These are phyloP conservation scores for Propithecus coquereli DNA, from an alignment of 2,113 vertebrate species.

Conservation along the genomic window DNA sequence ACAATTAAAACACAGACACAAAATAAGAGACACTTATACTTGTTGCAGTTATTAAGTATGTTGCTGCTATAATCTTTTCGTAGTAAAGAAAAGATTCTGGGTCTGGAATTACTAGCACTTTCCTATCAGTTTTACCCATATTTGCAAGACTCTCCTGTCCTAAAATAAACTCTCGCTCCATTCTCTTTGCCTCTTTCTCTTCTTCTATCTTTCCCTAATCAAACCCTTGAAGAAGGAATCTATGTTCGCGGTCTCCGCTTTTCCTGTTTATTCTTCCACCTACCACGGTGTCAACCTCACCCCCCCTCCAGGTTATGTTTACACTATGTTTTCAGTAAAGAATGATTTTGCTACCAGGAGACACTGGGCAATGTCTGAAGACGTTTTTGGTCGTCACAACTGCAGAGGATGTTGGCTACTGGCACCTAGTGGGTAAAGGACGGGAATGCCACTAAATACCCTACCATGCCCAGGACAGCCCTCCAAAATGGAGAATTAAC, in stretches of 20 bases:
- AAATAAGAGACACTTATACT: background rate
- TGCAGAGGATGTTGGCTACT: background rate
- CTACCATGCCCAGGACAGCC: background rate
- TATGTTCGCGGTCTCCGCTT: background rate
- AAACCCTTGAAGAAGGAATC: background rate
- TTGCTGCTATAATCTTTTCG: slow-evolving; percentile 6
- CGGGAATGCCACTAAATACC: background rate
- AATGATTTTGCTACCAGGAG: background rate
- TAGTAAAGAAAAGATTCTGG: background rate
- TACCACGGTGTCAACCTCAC: background rate
- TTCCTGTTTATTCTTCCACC: background rate
- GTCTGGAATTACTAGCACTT: background rate
- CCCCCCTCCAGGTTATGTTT: background rate
- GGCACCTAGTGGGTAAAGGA: background rate
- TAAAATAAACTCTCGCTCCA: background rate
- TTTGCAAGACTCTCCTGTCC: background rate
- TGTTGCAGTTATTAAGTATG: background rate
- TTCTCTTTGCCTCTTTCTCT: background rate
- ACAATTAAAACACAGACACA: background rate
- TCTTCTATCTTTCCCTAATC: background rate
- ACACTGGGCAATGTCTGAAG: background rate
- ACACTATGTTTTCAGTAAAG: background rate
- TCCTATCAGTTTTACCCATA: no score
- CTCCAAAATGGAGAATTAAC: background rate
- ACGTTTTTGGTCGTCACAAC: background rate